phyloP scores from a whole-genome alignment of 2,888 invertebrate genomes.

The Lordiphosa andalusiaca region DNA sequence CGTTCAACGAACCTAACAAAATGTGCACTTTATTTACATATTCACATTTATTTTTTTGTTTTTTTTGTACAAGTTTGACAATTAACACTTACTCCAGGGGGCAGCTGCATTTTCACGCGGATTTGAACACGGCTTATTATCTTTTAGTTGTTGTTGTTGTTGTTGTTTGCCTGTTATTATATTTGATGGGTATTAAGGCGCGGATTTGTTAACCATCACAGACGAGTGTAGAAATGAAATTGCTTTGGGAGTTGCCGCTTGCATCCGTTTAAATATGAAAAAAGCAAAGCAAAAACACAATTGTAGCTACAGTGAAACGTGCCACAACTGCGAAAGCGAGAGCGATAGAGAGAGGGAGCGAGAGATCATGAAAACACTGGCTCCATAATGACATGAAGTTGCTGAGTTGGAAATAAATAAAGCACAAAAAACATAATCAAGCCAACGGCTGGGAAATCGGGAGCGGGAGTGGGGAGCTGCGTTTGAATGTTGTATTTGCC shows the following conservation, averaged over 20 bases:
- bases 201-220: constrained; percentile 36
- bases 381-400: constrained; percentile 40
- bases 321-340: constrained; percentile 42
- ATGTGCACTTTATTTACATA: constrained; percentile 5
- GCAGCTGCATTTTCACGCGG: constrained; percentile 57
- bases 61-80: constrained; percentile 10
- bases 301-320: constrained; percentile 56
- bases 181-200: constrained; percentile 24
- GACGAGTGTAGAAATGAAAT: constrained; percentile 56
- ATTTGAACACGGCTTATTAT: constrained; percentile 28
- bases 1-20: constrained; percentile 3
- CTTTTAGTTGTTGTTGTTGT: constrained; percentile 6
- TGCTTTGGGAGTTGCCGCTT: constrained; percentile 48
- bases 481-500: constrained; percentile 12
- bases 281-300: constrained; percentile 50
- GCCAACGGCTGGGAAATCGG: constrained; percentile 24
- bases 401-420: constrained; percentile 51
- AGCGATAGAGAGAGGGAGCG: constrained; percentile 5
- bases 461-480: neutral
- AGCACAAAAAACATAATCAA: constrained; percentile 55
- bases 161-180: constrained; percentile 3
- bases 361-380: constrained; percentile 9
- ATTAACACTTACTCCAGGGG: constrained; percentile 72
- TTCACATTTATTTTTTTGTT: constrained; percentile 1
- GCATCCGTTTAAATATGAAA: constrained; percentile 63